Base-by-base conservation (phyloP, 2,888 invertebrate genomes). In the Torymus texanus region DNA sequence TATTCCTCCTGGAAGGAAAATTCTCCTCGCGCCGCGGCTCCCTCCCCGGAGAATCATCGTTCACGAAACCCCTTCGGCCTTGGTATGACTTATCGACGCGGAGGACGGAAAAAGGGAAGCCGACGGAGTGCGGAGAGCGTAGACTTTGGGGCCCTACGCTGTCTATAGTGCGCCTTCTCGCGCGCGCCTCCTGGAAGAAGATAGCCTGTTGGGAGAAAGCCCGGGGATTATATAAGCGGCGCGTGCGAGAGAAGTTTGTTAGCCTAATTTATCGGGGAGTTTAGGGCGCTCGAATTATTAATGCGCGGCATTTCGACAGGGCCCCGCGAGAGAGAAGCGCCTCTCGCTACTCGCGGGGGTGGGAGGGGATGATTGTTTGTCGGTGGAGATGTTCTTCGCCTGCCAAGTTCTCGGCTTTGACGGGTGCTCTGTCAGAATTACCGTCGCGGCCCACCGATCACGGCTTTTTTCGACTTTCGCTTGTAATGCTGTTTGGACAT, bases 201-300 rank as follows among this genome's bases (percentile, higher is more conserved):
- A 80, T 79, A 75, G 66, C 74, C 29, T 14, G 24, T 8, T 8
- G 53, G 55, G 63, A 65, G 74, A 66, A 78, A 74, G 73, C 75
- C 63, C 65, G 72, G 61, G 83, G 84, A 83, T 85, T 84, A 84
- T 84, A 84, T 82, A 80, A 82, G 41, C 82, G 59, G 59, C 63
- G 24, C n/a, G 53, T 53, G 66, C 75, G 56, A 74, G 81, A 83
- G 84, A 87, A 87, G 84, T 87, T 87, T 84, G 86, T 87, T 86
- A 86, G 87, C 82, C 85, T 86, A 87, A 88, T 88, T 87, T 86
- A 88, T 87, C 84, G 86, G 83, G 82, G 85, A 87, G 85, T 86
- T 87, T 84, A 84, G 76, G 83, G 80, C 41, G 82, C 83, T 65
- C 58, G 84, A 84, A 86, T 85, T 86, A 86, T 86, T 86, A 87